Evolutionary conservation across 2,888 invertebrate genomes (phyloP).

Genomic region (Coleophora deauratella): DNA sequence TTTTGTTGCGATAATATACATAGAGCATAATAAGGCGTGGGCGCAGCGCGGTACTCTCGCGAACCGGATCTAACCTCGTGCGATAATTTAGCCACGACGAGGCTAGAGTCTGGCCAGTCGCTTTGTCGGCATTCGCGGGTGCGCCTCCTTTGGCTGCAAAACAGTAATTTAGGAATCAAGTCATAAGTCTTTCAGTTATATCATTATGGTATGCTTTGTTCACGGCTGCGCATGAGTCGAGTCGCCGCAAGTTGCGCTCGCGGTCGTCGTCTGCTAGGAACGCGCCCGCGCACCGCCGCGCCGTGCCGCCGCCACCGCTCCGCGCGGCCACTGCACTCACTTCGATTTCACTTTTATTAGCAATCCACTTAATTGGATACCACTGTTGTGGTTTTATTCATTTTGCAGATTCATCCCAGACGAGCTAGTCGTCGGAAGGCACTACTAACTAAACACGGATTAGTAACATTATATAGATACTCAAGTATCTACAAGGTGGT

Average conservation of each 20-base stretch:
- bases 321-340: slow-evolving; percentile 68
- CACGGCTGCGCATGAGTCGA: no score
- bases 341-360: slow-evolving; percentile 74
- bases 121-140: no score
- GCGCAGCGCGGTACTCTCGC: slow-evolving; percentile 39
- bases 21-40: slow-evolving; percentile 60
- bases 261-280: no score
- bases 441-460: no score
- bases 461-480: no score
- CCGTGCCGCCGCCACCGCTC: slow-evolving; percentile 16
- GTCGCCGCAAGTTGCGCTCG: no score
- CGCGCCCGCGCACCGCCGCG: background rate
- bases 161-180: no score
- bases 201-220: no score
- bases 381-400: slow-evolving; percentile 67
- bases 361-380: slow-evolving; percentile 72
- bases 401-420: slow-evolving; percentile 64
- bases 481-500: no score
- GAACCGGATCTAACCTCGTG: slow-evolving; percentile 60
- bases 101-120: slow-evolving; percentile 6
- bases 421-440: slow-evolving; percentile 26
- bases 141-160: no score
- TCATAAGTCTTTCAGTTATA: no score
- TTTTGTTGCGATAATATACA: slow-evolving; percentile 51
- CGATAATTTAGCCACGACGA: slow-evolving; percentile 60